A percentile compares a stretch with the other conserved stretches of the same genome.
phyloP scores from a whole-genome alignment of 2,888 invertebrate genomes.

The Melanophora roralis region DNA sequence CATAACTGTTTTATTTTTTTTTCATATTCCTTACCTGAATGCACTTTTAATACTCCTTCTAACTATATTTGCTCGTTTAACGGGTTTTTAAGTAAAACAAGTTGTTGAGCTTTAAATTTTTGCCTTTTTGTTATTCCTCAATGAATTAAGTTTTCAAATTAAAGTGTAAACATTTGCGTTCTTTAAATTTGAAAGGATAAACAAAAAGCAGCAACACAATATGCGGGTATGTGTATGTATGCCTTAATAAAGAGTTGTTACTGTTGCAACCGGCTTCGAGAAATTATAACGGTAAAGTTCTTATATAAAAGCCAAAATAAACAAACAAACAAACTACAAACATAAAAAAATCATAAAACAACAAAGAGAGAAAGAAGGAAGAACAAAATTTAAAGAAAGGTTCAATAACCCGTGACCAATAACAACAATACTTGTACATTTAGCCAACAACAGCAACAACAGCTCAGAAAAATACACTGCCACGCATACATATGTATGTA shows the following conservation, averaged over 20 bases:
- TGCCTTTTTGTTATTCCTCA: background rate
- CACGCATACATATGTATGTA: background rate
- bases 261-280: constrained; percentile 21
- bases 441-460: constrained; percentile 16
- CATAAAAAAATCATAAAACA: background rate
- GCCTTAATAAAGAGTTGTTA: background rate
- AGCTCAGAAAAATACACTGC: constrained; percentile 1
- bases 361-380: background rate
- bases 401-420: constrained; percentile 61
- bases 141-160: constrained; percentile 29
- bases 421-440: constrained; percentile 30
- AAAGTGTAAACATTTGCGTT: background rate
- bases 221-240: background rate
- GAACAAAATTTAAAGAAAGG: constrained; percentile 32
- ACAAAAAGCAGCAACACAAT: background rate
- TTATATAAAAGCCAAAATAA: constrained; percentile 4
- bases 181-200: constrained; percentile 30
- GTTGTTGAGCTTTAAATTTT: background rate
- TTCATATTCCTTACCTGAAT: too few relatives aligned
- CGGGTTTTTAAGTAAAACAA: too few relatives aligned
- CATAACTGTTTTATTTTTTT: too few relatives aligned
- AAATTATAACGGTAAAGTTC: constrained; percentile 40
- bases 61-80: too few relatives aligned
- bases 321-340: background rate
- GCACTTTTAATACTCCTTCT: too few relatives aligned